These are phyloP conservation scores for Drosophila auraria DNA, from an alignment of 1,140 invertebrate species.

Conservation along the genomic window DNA sequence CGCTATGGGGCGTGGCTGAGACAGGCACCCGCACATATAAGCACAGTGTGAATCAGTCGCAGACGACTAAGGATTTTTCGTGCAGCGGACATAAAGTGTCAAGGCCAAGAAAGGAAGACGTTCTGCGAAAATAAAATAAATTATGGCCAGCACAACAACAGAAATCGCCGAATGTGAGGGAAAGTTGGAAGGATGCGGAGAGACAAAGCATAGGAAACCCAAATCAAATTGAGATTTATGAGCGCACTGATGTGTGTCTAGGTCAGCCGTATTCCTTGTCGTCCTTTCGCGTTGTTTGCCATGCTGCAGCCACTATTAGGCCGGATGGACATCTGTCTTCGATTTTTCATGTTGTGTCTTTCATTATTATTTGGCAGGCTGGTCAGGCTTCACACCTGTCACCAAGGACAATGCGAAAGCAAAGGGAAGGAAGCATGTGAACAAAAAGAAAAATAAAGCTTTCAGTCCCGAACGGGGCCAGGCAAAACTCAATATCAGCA, in stretches of 20 bases:
- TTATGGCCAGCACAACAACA: constrained; percentile 61
- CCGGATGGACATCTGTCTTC: constrained; percentile 47
- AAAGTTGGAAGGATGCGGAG: background rate
- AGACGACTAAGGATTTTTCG: constrained; percentile 31
- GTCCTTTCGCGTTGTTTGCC: constrained; percentile 16
- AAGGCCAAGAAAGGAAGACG: constrained; percentile 47
- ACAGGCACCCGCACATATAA: constrained; percentile 21
- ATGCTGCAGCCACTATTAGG: constrained; percentile 27
- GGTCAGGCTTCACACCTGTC: constrained; percentile 57
- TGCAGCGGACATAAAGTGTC: constrained; percentile 24
- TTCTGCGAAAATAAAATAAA: constrained; percentile 72
- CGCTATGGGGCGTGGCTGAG: constrained; percentile 63
- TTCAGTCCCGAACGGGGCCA: background rate
- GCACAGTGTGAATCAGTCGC: constrained; percentile 1
- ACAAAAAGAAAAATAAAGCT: constrained; percentile 16
- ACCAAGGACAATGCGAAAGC: background rate
- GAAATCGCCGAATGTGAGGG: constrained; percentile 45
- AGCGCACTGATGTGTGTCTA: constrained; percentile 79
- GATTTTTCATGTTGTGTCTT: constrained; percentile 72
- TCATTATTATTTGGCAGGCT: constrained; percentile 48
- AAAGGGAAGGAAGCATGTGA: background rate
- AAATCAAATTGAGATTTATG: constrained; percentile 84
- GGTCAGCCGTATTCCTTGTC: constrained; percentile 49
- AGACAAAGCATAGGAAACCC: constrained; percentile 49
- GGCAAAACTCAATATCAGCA: constrained; percentile 37